Evolutionary conservation across 2,888 invertebrate species (phyloP), one percentile per base, ranked within the genome.

Genomic region (Napeogenes sylphis): DNA sequence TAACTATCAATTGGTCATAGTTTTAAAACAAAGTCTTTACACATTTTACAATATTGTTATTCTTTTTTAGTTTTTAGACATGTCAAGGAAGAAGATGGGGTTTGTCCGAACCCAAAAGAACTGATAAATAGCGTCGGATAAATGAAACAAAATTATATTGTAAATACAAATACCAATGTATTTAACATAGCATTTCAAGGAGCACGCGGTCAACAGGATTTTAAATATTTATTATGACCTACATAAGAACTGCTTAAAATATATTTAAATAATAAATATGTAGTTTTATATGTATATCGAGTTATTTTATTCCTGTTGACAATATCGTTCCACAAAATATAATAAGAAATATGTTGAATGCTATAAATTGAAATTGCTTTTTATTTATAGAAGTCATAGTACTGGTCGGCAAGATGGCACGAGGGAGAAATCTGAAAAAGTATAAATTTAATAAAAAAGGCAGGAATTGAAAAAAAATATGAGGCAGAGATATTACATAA

Each of bases 51-150:
- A 10, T 51, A 59, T 60, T 51, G 13, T 53, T 32, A 55, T 55
- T 54, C 55, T 57, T 42, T 51, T 51, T 51, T 30, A 90, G 90
- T 90, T 80, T 90, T 77, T 83, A 84, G 87, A 63, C 88, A 90
- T 65, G 87, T 86, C 4, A 85, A 84, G 63, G 88, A 89, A 68
- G 87, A 87, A 51, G 85, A 85, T 66, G 83, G 79, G 0, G 67
- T 83, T 0, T 90, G 89, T 70, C 89, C 89, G 13, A 83, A 87
- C 67, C 77, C 79, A 60, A 84, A 77, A 64, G 84, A 83, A 14
- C 64, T 87, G 2, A 72, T 69, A 1, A 60, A 68, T 0, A 77
- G 77, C 13, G 56, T 77, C 2, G 85, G 84, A 64, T 83, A 75
- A 68, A 51, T 35, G 14, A 42, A 62, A 14, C 35, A 14, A 61